Base-by-base conservation (phyloP, 2,113 vertebrate species). In the Sebastes schlegelii region DNA sequence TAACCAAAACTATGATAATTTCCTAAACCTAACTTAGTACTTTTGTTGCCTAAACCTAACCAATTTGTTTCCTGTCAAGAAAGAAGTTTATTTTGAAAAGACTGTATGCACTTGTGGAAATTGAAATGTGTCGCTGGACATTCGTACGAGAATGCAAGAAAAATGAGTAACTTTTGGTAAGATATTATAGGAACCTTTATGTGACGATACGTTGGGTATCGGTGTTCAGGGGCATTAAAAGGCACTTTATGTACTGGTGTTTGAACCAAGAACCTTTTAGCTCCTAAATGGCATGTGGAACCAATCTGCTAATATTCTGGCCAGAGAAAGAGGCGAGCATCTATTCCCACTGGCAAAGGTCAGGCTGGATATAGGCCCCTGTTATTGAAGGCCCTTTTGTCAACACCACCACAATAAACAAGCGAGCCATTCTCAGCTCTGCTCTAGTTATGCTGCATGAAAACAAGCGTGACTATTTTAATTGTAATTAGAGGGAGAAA, bases 381-480 rank as follows among this genome's bases (percentile, higher is more conserved):
- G 55, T 79, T 78, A 82, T 79, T 84, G 74, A 88, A 83, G 42
- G 79, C 78, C 63, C 82, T 75, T 92, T 92, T 93, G 87, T 90
- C 55, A 83, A 45, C 43, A 66, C 3, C 46, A 83, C 81, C 80
- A 91, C 89, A 90, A 91, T 91, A 92, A 91, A 92, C 81, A 93
- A 93, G 86, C 26, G 62, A 89, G 85, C 73, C 77, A 85, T 92
- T 94, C 89, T 93, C 74, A 84, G 76, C 73, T 74, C 79, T 71
- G 74, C 77, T 55, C 58, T 61, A 63, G 62, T 74, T 77, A 81
- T 84, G 58, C 74, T 80, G 89, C 90, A 91, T 71, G 87, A 90
- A 93, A 91, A 86, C 81, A 92, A 93, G 87, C 88, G 74, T 81
- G 89, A 92, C 82, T 72, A 89, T 92, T 91, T 93, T 91, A 92